phyloP scores from a whole-genome alignment of 2,113 vertebrate genomes.

The Ceyx margarethae region DNA sequence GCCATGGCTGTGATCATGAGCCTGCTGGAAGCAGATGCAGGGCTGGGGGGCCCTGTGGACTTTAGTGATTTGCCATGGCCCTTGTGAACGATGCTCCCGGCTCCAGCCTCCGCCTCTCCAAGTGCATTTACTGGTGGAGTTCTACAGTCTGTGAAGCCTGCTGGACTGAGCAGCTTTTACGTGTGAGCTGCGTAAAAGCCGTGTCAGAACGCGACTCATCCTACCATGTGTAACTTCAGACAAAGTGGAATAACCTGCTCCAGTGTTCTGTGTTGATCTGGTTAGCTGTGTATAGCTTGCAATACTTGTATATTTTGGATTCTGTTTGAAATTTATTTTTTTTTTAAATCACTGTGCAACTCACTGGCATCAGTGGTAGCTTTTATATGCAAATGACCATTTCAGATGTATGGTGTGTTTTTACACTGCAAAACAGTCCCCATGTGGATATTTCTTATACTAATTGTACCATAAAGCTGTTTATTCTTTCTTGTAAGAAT shows the following conservation, averaged over 20 bases:
- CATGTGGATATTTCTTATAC: conserved; percentile 90
- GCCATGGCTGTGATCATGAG: conserved; percentile 99
- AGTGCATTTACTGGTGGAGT: conserved; percentile 80
- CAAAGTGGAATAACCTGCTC: conserved; percentile 80
- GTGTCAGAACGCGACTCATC: conserved; percentile 76
- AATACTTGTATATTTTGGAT: conserved; percentile 85
- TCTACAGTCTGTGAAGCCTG: conserved; percentile 71
- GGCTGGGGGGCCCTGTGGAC: conserved; percentile 95
- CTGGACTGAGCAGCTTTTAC: conserved; percentile 77
- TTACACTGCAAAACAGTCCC: conserved; percentile 87
- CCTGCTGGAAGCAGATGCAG: conserved; percentile 96
- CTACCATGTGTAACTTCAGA: conserved; percentile 79
- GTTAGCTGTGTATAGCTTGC: conserved; percentile 83
- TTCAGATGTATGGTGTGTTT: conserved; percentile 90
- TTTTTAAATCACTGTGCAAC: conserved; percentile 82
- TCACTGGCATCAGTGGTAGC: conserved; percentile 81
- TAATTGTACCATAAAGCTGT: conserved; percentile 95
- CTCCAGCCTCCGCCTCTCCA: conserved; percentile 56
- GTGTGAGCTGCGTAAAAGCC: conserved; percentile 74
- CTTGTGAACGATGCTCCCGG: conserved; percentile 79
- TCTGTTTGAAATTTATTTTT: conserved; percentile 73
- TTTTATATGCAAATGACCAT: conserved; percentile 83
- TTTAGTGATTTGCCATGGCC: conserved; percentile 99
- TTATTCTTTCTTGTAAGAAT: conserved; percentile 98
- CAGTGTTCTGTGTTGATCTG: conserved; percentile 77